Base-by-base conservation (phyloP, 2,113 vertebrate genomes). In the Antigone vipio region DNA sequence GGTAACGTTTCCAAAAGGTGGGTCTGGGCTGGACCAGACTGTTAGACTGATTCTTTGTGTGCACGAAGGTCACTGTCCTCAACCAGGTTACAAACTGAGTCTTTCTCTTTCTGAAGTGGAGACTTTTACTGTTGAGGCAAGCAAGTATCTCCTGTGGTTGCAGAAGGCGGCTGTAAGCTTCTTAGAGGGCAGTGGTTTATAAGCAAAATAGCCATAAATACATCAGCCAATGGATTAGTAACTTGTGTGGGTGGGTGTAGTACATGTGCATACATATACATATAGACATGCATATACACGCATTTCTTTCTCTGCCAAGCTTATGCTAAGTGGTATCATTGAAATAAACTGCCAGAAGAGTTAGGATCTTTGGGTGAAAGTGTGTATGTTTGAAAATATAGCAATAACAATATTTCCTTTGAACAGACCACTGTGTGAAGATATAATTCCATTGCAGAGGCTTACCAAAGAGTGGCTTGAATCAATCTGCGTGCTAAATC, bases 341-440 rank as follows among this genome's bases (percentile, higher is more conserved):
- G 92, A 91, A 95, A 92, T 77, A 80, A 95, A 83, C 77, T 92
- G 93, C 93, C 95, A 89, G 94, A 16, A 80, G 95, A 94, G 84
- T 83, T 89, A 93, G 94, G 89, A 97, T 91, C 96, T 97, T 97
- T 94, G 91, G 95, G 93, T 96, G 92, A 97, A 97, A 95, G 93
- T 92, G 85, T 92, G 44, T 23, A 9, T 79, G 91, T 66, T 94
- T 93, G 91, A 92, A 95, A 97, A 91, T 38, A 53, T 0, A 44
- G 81, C 94, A 95, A 58, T 85, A 93, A 64, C 74, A 93, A 34
- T 14, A 63, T 69, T 83, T 74, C 71, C 78, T 91, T 95, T 77
- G 87, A 95, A 91, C 73, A 78, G 71, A 62, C 53, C 71, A 52
- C 45, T 69, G 53, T 30, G 63, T 34, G 40, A 59, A 60, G 85